Evolutionary conservation across 2,888 invertebrate species (phyloP).

Genomic region (Megalurothrips usitatus): DNA sequence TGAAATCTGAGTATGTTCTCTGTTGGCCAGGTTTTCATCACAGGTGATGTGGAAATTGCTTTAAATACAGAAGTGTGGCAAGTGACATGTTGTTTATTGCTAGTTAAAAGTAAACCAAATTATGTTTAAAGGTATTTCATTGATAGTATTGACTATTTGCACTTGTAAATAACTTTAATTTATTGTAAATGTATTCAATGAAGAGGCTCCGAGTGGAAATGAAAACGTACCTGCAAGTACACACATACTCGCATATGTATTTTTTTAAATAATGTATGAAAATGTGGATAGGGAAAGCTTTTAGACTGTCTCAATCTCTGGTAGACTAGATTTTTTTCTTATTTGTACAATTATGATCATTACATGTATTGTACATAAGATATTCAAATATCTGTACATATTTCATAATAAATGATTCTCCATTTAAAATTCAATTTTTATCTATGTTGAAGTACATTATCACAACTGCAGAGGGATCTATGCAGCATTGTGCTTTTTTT

Average conservation of each 20-base stretch:
- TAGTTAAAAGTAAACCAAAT: slow-evolving; percentile 9
- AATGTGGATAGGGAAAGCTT: slow-evolving; percentile 13
- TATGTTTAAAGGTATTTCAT: slow-evolving; percentile 8
- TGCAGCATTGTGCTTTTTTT: neutral
- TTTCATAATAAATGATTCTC: neutral
- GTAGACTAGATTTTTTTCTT: slow-evolving; percentile 2
- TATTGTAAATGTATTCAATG: neutral
- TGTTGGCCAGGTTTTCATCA: no score
- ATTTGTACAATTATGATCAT: slow-evolving; percentile 13
- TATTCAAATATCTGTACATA: slow-evolving; percentile 4
- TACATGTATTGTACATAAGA: neutral
- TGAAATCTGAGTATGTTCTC: neutral
- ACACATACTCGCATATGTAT: slow-evolving; percentile 20
- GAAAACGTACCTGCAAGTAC: slow-evolving; percentile 16
- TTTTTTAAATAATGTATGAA: slow-evolving; percentile 8
- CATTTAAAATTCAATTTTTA: slow-evolving; percentile 18
- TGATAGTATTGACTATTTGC: slow-evolving; percentile 23
- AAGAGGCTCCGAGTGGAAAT: slow-evolving; percentile 1
- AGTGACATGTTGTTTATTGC: neutral
- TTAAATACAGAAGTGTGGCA: neutral
- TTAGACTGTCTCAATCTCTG: slow-evolving; percentile 2
- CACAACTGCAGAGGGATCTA: neutral
- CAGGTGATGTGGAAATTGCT: neutral
- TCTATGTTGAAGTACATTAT: slow-evolving; percentile 3
- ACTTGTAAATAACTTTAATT: slow-evolving; percentile 11